Evolutionary conservation across 2,888 invertebrate genomes (phyloP).

Genomic region (Eulithis prunata): DNA sequence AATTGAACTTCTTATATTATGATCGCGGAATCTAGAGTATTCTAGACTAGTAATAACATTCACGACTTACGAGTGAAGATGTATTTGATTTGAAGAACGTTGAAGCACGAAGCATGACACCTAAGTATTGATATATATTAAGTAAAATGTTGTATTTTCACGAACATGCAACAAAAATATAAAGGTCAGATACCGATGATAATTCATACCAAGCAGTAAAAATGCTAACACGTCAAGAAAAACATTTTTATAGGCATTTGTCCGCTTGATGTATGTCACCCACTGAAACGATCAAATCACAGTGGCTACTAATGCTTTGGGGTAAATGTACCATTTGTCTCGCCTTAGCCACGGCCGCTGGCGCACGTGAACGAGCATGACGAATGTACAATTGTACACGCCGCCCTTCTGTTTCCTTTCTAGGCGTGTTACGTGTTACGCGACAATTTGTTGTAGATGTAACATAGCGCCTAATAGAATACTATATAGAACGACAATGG

Average conservation of each 20-base stretch:
- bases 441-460: conserved; percentile 11
- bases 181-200: too few relatives aligned
- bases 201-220: too few relatives aligned
- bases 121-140: too few relatives aligned
- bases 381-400: conserved; percentile 21
- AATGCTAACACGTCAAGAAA: too few relatives aligned
- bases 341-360: conserved; percentile 22
- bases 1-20: neutral
- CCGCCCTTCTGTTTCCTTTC: conserved; percentile 29
- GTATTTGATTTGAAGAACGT: too few relatives aligned
- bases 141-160: too few relatives aligned
- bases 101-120: too few relatives aligned
- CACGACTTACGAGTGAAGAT: too few relatives aligned
- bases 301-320: neutral
- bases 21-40: too few relatives aligned
- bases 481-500: neutral
- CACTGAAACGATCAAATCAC: conserved; percentile 1
- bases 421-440: conserved; percentile 22
- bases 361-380: conserved; percentile 18
- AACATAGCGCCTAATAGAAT: conserved; percentile 5
- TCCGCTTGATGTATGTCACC: neutral
- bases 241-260: neutral
- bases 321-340: conserved; percentile 29
- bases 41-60: too few relatives aligned
- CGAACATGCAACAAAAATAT: too few relatives aligned